These are phyloP conservation scores for Sebastes itinus DNA, from an alignment of 2,797 vertebrate species.

Conservation along the genomic window DNA sequence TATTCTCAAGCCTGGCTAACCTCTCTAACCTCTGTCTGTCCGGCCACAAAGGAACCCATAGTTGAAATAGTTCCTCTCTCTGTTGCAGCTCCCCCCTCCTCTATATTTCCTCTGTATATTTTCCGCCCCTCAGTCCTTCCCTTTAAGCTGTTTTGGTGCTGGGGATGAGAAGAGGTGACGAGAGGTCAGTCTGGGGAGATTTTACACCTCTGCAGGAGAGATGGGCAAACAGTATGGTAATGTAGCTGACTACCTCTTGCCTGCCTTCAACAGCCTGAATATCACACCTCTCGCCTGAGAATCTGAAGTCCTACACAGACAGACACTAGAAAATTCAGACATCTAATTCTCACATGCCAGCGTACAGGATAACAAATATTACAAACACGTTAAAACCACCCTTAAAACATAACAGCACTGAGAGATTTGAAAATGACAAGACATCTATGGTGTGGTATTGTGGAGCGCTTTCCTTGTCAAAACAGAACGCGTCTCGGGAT, in stretches of 20 bases:
- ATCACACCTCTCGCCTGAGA: conserved; percentile 48
- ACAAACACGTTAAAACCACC: conserved; percentile 16
- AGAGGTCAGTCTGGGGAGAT: conserved; percentile 27
- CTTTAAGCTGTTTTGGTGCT: conserved; percentile 11
- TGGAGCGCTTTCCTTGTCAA: conserved; percentile 65
- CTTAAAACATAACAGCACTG: conserved; percentile 30
- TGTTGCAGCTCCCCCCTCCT: not conserved
- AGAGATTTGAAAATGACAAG: conserved; percentile 59
- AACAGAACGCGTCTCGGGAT: conserved; percentile 65
- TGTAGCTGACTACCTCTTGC: conserved; percentile 22
- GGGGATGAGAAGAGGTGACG: conserved; percentile 1
- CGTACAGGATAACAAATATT: conserved; percentile 19
- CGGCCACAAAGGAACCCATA: not conserved
- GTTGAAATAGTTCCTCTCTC: not conserved
- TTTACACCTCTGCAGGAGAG: conserved; percentile 43
- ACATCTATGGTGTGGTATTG: conserved; percentile 44
- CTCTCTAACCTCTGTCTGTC: conserved; percentile 5
- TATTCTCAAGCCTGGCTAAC: conserved; percentile 18
- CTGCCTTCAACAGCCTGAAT: conserved; percentile 30
- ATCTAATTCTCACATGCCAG: conserved; percentile 65
- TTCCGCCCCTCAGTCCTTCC: not conserved
- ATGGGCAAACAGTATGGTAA: conserved; percentile 38
- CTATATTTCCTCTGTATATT: not conserved
- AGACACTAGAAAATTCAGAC: not conserved
- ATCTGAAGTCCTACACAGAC: conserved; percentile 28